Base-by-base conservation (phyloP, 2,888 invertebrate species). In the Cheilosia grossa region DNA sequence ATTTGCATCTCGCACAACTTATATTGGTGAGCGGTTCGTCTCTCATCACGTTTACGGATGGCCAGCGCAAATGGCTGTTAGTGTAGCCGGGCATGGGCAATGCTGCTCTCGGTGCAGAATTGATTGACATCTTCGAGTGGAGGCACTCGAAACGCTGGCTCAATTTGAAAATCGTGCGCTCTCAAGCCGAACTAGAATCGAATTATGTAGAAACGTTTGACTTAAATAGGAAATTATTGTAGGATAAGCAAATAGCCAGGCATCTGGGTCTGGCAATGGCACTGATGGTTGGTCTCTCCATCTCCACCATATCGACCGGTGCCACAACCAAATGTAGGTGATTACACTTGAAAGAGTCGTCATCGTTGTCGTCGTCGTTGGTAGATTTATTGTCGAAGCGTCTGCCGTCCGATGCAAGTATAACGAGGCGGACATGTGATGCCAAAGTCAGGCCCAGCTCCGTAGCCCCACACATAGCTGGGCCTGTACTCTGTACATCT, bases 71-170 rank as follows among this genome's bases (percentile, higher is more conserved):
- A 21, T 37, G 61, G 21, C 7, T 44, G 61, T 40, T 40, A 78
- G 19, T 53, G 67, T 30, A 13, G 75, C 9, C 40, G 56, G 9
- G 30, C 9, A 30, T 21, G 19, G 47, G 42, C 21, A 17, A 37
- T 54, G 63, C 51, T 58, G 56, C 44, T 61, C 44, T 61, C 67
- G 17, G 64, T 72, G 67, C 81, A 81, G 80, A 81, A 85, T 72
- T 85, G 85, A 85, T 85, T 85, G 85, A 85, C 85, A 85, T 81
- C 85, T 85, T 85, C 85, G 85, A 85, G 85, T 85, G 85, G 81
- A 13, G 58, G 49, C 75, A 85, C 85, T 85, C 85, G 58, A 85
- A 81, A 75, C 77, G 85, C 67, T 85, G 85, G 81, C 81, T 85
- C 81, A 85, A 81, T 85, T 85, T 85, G 81, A 85, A 85, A 85